Evolutionary conservation across 2,888 invertebrate genomes (phyloP).

Genomic region (Rhorus exstirpatorius): DNA sequence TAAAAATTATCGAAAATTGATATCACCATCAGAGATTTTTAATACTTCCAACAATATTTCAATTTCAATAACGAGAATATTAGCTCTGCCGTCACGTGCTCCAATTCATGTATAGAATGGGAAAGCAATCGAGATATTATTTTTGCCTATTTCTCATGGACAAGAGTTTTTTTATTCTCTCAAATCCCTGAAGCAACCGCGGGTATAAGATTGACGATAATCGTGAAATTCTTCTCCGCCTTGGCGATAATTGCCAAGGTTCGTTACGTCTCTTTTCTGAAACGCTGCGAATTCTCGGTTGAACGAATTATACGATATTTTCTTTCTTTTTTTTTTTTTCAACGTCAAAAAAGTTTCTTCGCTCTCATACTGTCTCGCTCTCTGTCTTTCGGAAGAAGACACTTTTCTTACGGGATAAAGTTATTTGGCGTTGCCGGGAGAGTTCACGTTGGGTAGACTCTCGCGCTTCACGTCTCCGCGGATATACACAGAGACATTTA

Average conservation of each 20-base stretch:
- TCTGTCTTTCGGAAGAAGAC: constrained; percentile 31
- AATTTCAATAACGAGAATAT: too few relatives aligned
- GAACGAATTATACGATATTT: constrained; percentile 61
- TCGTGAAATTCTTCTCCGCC: background rate
- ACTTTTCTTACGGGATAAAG: constrained; percentile 62
- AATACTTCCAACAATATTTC: too few relatives aligned
- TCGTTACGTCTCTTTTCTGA: constrained; percentile 24
- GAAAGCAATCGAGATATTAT: background rate
- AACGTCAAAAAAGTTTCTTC: constrained; percentile 62
- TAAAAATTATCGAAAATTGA: too few relatives aligned
- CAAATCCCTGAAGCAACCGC: background rate
- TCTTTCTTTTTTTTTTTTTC: constrained; percentile 59
- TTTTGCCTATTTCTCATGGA: background rate
- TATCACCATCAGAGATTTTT: too few relatives aligned
- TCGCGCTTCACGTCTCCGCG: constrained; percentile 41
- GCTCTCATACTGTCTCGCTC: constrained; percentile 5
- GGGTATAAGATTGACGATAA: constrained; percentile 6
- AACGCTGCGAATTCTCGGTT: constrained; percentile 17
- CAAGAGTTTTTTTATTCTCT: constrained; percentile 10
- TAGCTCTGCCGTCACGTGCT: too few relatives aligned
- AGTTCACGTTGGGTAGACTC: constrained; percentile 58
- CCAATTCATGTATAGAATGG: too few relatives aligned
- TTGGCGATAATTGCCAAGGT: constrained; percentile 24
- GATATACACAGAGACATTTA: constrained; percentile 32
- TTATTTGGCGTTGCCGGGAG: constrained; percentile 62